Conservation (phyloP, 2,113 vertebrate species). For the Melospiza georgiana region DNA sequence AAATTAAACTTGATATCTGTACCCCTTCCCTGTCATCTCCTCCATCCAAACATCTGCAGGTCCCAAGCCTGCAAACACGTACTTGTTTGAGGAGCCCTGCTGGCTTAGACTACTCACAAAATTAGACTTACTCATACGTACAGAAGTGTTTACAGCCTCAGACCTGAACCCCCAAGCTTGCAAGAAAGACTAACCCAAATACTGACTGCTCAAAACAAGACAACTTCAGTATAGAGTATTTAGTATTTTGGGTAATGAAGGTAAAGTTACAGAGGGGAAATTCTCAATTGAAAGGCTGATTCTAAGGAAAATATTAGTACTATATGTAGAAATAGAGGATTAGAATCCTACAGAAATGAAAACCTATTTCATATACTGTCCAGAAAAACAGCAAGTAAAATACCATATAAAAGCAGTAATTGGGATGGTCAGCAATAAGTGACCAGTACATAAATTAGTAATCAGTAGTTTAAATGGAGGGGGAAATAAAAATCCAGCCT, state of each 20-base stretch:
- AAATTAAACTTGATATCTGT: not conserved
- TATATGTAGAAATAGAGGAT: not conserved
- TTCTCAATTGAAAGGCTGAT: not conserved
- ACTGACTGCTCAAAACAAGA: not conserved
- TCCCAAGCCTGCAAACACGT: not conserved
- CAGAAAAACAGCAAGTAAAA: not conserved
- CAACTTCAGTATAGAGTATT: not conserved
- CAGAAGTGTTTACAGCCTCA: constrained; percentile 1
- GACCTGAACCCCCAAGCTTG: not conserved
- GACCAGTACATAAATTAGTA: not conserved
- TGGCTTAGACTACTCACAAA: constrained; percentile 13
- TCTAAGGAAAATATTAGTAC: not conserved
- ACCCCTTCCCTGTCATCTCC: not conserved
- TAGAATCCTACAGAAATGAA: not conserved
- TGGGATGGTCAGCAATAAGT: not conserved
- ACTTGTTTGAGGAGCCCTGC: constrained; percentile 4
- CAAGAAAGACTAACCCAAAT: not conserved
- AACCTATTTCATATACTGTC: not conserved
- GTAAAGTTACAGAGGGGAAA: not conserved
- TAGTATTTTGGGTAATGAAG: not conserved
- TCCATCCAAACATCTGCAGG: not conserved
- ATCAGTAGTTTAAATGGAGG: not conserved
- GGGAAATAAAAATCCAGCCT: not conserved
- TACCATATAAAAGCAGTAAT: not conserved
- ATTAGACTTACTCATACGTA: not conserved